These are phyloP conservation scores for Sparidentex hasta DNA, from an alignment of 2,797 vertebrate species.

Conservation along the genomic window DNA sequence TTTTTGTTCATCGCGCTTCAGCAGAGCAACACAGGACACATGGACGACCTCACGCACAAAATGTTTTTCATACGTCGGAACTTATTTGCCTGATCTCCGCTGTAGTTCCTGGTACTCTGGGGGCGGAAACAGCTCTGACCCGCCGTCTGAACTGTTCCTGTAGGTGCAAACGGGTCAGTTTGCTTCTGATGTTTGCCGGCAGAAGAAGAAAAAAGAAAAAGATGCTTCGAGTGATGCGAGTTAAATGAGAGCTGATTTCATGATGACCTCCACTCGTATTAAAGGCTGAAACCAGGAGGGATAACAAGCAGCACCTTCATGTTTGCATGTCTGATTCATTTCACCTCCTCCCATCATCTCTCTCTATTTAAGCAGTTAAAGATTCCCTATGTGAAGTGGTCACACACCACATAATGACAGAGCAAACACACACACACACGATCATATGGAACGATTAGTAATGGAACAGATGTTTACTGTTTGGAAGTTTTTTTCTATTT, in stretches of 20 bases:
- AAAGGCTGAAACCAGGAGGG: neutral
- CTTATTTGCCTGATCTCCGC: too few relatives aligned
- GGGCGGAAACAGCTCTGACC: too few relatives aligned
- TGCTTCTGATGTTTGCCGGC: too few relatives aligned
- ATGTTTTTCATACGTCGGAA: too few relatives aligned
- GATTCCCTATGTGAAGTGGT: conserved; percentile 65
- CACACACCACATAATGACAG: conserved; percentile 70
- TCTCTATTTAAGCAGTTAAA: conserved; percentile 19
- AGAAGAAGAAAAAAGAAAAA: too few relatives aligned
- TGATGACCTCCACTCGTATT: neutral
- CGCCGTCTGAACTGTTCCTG: too few relatives aligned
- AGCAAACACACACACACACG: conserved; percentile 22
- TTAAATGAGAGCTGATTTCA: neutral
- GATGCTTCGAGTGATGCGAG: too few relatives aligned
- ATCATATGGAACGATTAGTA: conserved; percentile 35
- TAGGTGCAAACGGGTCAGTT: too few relatives aligned
- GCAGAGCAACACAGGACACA: too few relatives aligned
- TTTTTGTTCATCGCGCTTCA: too few relatives aligned
- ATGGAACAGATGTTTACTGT: conserved; percentile 52
- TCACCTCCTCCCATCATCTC: conserved; percentile 9
- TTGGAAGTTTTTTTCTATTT: conserved; percentile 15
- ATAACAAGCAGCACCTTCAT: neutral
- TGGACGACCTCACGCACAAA: too few relatives aligned
- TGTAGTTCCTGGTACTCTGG: too few relatives aligned
- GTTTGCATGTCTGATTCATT: neutral